These are phyloP conservation scores for Amiota communis DNA, from an alignment of 2,888 invertebrate genomes.

Conservation along the genomic window DNA sequence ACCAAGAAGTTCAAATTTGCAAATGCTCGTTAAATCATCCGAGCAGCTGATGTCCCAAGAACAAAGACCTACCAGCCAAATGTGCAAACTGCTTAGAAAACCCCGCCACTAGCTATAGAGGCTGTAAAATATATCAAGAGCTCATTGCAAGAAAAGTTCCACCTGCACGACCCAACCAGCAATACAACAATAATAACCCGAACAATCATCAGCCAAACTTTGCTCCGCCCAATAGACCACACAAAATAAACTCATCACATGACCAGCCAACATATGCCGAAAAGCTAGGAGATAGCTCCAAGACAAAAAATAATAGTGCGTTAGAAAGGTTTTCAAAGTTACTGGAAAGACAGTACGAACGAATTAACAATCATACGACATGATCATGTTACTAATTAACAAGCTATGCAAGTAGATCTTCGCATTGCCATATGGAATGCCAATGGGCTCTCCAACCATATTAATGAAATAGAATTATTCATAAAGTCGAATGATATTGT, in stretches of 20 bases:
- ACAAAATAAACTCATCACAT: not conserved
- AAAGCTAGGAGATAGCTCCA: not conserved
- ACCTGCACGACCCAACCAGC: not conserved
- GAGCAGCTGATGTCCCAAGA: too few species aligned
- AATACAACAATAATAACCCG: not conserved
- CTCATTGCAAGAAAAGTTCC: not conserved
- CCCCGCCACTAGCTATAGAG: too few species aligned
- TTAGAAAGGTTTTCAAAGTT: not conserved
- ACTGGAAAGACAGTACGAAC: not conserved
- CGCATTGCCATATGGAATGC: too few species aligned
- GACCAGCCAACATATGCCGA: not conserved
- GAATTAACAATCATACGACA: not conserved
- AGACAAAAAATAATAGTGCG: not conserved
- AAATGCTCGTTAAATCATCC: too few species aligned
- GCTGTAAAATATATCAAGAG: too few species aligned
- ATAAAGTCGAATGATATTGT: too few species aligned
- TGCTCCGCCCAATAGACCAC: slow-evolving; percentile 9
- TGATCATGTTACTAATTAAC: not conserved
- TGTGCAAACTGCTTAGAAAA: too few species aligned
- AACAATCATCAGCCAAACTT: too few species aligned
- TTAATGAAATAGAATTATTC: too few species aligned
- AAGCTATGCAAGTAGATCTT: not conserved
- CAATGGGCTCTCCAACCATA: too few species aligned
- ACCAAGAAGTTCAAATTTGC: too few species aligned
- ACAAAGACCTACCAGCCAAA: too few species aligned